Evolutionary conservation across 2,888 invertebrate species (phyloP).

Genomic region (Rhodophaea formosa): DNA sequence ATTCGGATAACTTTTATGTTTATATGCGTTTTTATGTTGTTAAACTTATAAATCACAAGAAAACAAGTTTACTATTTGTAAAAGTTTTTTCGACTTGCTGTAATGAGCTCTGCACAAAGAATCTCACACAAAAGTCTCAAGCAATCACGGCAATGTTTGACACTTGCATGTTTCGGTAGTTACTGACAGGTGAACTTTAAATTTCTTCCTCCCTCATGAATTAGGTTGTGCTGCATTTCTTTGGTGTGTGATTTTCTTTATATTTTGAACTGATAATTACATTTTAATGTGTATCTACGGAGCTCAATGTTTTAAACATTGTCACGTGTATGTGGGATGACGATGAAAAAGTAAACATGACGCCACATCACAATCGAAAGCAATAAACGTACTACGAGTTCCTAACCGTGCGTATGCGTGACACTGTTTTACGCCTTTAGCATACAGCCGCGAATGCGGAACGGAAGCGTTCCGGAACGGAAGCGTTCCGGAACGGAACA

Average conservation of each 20-base stretch:
- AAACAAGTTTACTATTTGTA: too few relatives aligned
- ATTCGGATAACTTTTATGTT: too few relatives aligned
- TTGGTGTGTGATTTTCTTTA: constrained; percentile 1
- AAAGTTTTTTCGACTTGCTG: background rate
- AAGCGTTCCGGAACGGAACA: too few relatives aligned
- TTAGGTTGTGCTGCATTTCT: background rate
- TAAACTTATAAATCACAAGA: too few relatives aligned
- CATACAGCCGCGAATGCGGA: too few relatives aligned
- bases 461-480: too few relatives aligned
- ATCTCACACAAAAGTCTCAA: constrained; percentile 8
- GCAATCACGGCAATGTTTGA: background rate
- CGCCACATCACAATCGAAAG: too few relatives aligned
- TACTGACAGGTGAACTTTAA: background rate
- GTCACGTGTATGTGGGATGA: background rate
- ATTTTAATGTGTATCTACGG: background rate
- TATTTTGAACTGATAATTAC: background rate
- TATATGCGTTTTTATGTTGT: background rate
- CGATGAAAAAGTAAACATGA: background rate
- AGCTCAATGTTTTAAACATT: background rate
- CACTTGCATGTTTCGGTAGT: background rate
- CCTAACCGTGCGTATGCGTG: background rate
- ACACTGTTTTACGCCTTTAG: background rate
- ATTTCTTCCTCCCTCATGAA: background rate
- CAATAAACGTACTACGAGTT: too few relatives aligned
- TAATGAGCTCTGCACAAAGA: constrained; percentile 4